phyloP scores from a whole-genome alignment of 2,113 vertebrate genomes.

The Entosphenus tridentatus region DNA sequence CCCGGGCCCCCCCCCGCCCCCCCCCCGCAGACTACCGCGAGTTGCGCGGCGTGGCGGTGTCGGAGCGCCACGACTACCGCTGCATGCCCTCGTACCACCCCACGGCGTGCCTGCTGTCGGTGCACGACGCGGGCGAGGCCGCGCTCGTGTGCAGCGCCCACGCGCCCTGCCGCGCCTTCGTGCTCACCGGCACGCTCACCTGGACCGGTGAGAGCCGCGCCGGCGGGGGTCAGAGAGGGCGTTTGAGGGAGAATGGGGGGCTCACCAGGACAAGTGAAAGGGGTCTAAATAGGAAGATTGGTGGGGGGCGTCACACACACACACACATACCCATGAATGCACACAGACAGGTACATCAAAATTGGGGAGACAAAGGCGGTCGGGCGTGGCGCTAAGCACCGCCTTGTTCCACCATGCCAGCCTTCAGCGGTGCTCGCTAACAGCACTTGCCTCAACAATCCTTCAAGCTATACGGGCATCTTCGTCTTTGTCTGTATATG shows the following conservation, averaged over 20 bases:
- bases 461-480: too few relatives aligned
- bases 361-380: too few relatives aligned
- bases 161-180: constrained; percentile 37
- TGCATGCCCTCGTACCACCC: constrained; percentile 67
- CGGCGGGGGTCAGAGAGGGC: neutral
- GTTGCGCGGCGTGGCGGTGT: constrained; percentile 27
- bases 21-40: constrained; percentile 31
- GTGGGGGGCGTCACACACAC: neutral
- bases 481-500: too few relatives aligned
- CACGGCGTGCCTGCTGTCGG: constrained; percentile 42
- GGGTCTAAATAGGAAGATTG: neutral
- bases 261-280: constrained; percentile 28
- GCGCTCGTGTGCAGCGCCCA: constrained; percentile 40
- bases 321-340: too few relatives aligned
- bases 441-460: too few relatives aligned
- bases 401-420: too few relatives aligned
- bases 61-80: constrained; percentile 30
- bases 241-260: neutral
- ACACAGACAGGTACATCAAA: too few relatives aligned
- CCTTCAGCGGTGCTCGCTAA: too few relatives aligned
- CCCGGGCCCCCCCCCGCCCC: too few relatives aligned
- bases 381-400: too few relatives aligned
- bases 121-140: constrained; percentile 35
- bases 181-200: constrained; percentile 27
- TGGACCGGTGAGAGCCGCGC: constrained; percentile 42